Conservation (phyloP, 2,797 vertebrate genomes). For the Alauda arvensis region DNA sequence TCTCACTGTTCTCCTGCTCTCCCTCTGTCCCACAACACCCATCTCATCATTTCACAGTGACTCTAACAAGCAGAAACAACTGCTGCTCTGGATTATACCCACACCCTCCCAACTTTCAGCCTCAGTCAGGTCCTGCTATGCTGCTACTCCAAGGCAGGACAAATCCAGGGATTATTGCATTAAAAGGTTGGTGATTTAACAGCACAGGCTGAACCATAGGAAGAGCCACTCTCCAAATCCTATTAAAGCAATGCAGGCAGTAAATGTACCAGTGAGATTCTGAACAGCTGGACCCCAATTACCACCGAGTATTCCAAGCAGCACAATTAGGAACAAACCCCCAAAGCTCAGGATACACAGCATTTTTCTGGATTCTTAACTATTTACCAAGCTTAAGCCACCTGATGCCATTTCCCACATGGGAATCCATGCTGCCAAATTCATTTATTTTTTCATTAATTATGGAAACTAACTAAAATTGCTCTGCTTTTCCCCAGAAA, state of each 20-base stretch:
- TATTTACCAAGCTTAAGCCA: not conserved
- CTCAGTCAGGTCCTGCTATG: not conserved
- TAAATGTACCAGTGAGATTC: slow-evolving; percentile 14
- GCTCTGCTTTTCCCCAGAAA: not conserved
- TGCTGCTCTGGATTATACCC: not conserved
- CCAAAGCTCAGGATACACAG: not conserved
- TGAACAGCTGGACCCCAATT: slow-evolving; percentile 42
- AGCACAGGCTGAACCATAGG: not conserved
- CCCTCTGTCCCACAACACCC: not conserved
- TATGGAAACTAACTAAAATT: not conserved
- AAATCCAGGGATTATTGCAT: slow-evolving; percentile 4
- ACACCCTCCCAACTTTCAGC: not conserved
- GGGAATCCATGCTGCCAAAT: not conserved
- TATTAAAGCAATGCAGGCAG: slow-evolving; percentile 24
- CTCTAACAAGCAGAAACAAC: not conserved
- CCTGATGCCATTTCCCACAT: not conserved
- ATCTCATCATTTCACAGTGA: not conserved
- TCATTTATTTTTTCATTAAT: not conserved
- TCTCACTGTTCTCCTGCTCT: not conserved
- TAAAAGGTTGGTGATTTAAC: slow-evolving; percentile 21
- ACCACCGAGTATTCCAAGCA: not conserved
- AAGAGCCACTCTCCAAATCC: slow-evolving; percentile 36
- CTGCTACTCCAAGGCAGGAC: not conserved
- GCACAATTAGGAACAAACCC: slow-evolving; percentile 2
- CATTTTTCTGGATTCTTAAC: not conserved